Evolutionary conservation across 1,140 invertebrate species (phyloP).

Genomic region (Heterodera schachtii): DNA sequence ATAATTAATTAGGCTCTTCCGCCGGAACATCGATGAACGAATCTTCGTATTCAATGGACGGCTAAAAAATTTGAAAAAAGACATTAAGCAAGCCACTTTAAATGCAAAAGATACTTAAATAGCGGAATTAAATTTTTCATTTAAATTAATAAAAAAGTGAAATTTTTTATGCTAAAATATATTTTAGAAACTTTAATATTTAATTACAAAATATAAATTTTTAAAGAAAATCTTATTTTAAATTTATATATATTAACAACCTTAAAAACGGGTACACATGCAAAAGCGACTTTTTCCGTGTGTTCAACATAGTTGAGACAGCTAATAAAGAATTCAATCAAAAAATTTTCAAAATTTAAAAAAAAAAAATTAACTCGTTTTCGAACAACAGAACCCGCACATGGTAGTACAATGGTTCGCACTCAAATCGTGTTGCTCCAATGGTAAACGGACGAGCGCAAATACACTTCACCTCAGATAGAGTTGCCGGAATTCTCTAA

Average conservation of each 20-base stretch:
- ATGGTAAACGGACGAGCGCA: conserved; percentile 54
- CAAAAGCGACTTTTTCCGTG: conserved; percentile 58
- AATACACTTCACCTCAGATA: conserved; percentile 63
- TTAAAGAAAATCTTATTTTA: neutral
- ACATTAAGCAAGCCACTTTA: neutral
- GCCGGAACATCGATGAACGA: neutral
- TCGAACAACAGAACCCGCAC: conserved; percentile 62
- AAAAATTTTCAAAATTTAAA: conserved; percentile 22
- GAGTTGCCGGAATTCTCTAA: conserved; percentile 58
- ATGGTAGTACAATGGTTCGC: conserved; percentile 61
- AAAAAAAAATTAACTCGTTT: conserved; percentile 52
- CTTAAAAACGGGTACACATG: conserved; percentile 62
- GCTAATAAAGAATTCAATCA: neutral
- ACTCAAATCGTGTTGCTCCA: conserved; percentile 59
- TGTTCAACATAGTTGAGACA: conserved; percentile 36
- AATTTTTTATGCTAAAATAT: no score
- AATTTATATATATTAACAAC: conserved; percentile 29
- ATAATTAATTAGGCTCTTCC: neutral
- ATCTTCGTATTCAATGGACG: neutral
- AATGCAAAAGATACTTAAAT: no score
- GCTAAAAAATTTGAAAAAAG: neutral
- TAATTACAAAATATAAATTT: no score
- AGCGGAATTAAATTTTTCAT: no score
- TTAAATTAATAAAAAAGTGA: no score
- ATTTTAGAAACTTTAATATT: no score